Evolutionary conservation across 23 tunicate species (phyloP).

Genomic region (Diplosoma virens): DNA sequence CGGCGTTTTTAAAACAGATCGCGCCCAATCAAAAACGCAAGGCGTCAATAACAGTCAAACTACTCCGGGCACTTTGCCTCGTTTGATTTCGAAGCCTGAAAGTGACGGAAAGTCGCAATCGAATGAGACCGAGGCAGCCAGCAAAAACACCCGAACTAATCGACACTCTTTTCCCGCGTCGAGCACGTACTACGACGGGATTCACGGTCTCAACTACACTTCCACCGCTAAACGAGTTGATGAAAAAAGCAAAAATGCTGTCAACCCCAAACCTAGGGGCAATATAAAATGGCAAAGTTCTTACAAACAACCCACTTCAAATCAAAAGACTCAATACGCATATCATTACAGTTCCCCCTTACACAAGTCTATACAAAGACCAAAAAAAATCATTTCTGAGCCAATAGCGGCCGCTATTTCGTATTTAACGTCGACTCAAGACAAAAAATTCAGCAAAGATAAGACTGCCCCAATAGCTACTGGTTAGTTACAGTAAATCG

Average conservation of each 20-base stretch:
- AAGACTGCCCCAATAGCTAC: not conserved
- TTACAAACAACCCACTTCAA: no score
- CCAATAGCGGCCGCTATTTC: conserved; percentile 66
- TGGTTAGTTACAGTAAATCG: not conserved
- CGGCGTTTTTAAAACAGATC: not conserved
- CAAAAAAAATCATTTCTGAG: conserved; percentile 45
- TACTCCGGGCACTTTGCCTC: not conserved
- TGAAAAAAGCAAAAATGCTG: no score
- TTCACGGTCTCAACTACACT: not conserved
- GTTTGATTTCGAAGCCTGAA: not conserved
- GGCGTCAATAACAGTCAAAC: no score
- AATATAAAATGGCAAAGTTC: no score
- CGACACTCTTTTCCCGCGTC: conserved; percentile 19
- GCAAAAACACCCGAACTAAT: not conserved
- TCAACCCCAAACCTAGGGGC: no score
- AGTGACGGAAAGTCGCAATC: not conserved
- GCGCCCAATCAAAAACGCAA: no score
- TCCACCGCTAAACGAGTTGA: not conserved
- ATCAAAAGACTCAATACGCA: no score
- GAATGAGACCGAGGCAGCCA: not conserved
- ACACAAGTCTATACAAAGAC: conserved; percentile 26
- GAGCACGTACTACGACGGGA: not conserved
- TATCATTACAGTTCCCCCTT: no score
- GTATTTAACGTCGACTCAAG: conserved; percentile 39
- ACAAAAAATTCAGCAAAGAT: conserved; percentile 27